A percentile compares a stretch with the other conserved stretches of the same genome.
These are phyloP conservation scores for Pseudomyrmex pallidus DNA, from an alignment of 1,140 invertebrate genomes.

Conservation along the genomic window DNA sequence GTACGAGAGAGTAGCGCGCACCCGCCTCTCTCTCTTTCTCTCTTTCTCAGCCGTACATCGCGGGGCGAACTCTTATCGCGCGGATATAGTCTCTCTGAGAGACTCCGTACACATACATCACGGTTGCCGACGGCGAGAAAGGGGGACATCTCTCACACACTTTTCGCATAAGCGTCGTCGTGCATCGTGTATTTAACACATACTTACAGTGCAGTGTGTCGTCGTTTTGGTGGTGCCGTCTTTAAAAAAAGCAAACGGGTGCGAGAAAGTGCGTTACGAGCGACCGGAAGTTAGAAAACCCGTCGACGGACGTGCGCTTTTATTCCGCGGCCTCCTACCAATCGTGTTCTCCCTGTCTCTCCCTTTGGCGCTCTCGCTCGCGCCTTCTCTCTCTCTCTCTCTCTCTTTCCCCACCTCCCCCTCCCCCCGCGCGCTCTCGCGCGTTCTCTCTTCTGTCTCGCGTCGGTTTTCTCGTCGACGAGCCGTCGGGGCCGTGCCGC, in stretches of 20 bases:
- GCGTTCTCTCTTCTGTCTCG: constrained; percentile 27
- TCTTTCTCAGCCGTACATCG: not conserved
- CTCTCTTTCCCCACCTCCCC: not conserved
- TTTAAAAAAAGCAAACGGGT: not conserved
- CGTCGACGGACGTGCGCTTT: constrained; percentile 51
- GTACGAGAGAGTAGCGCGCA: constrained; percentile 42
- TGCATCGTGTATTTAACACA: not conserved
- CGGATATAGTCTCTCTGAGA: no score
- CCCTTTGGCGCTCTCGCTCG: not conserved
- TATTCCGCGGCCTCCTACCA: constrained; percentile 40
- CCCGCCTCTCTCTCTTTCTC: constrained; percentile 45
- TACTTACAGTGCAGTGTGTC: not conserved
- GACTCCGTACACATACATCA: no score
- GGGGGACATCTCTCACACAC: no score
- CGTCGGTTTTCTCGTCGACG: constrained; percentile 42
- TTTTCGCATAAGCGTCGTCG: no score
- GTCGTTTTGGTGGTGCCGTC: no score
- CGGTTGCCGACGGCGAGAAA: no score
- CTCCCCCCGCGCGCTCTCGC: constrained; percentile 3
- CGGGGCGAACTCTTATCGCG: not conserved
- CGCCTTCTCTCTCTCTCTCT: constrained; percentile 5
- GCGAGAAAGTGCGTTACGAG: not conserved
- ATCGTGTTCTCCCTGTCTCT: constrained; percentile 54
- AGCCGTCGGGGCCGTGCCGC: constrained; percentile 40
- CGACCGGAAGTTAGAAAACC: constrained; percentile 55